Percentiles rank a stretch among this genome's conserved stretches.
Evolutionary conservation across 2,888 invertebrate genomes (phyloP).

Genomic region (Euproctis similis): DNA sequence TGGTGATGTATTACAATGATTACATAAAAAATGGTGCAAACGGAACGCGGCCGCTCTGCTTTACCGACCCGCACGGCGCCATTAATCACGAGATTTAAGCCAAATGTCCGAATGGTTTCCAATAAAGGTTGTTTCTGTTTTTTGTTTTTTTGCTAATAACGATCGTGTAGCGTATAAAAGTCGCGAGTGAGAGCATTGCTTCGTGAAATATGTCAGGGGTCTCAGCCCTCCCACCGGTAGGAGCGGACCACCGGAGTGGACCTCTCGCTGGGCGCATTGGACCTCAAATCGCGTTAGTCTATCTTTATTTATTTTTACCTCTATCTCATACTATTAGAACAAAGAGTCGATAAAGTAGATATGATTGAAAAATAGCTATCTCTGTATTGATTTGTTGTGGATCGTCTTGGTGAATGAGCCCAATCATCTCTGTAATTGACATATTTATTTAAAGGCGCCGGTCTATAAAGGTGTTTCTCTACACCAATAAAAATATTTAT

Average conservation of each 20-base stretch:
- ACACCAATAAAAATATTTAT: conserved; percentile 5
- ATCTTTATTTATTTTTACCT: conserved; percentile 24
- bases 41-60: background rate
- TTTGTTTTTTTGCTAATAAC: conserved; percentile 27
- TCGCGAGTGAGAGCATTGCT: conserved; percentile 16
- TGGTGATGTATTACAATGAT: conserved; percentile 7
- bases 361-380: conserved; percentile 23
- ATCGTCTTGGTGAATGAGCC: conserved; percentile 21
- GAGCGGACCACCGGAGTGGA: conserved; percentile 37
- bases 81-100: conserved; percentile 18
- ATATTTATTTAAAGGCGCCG: conserved; percentile 21
- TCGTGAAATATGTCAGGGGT: conserved; percentile 21
- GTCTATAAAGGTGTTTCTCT: conserved; percentile 2
- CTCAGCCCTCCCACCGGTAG: conserved; percentile 27
- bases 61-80: conserved; percentile 3
- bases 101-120: conserved; percentile 12
- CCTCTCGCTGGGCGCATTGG: conserved; percentile 25
- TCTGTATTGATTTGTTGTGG: conserved; percentile 22
- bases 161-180: conserved; percentile 20
- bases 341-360: conserved; percentile 17
- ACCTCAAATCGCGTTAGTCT: conserved; percentile 14
- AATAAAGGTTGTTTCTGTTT: conserved; percentile 23
- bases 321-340: conserved; percentile 17
- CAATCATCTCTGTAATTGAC: conserved; percentile 28
- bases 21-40: conserved; percentile 6